These are phyloP conservation scores for Ceyx melanurus DNA, from an alignment of 2,113 vertebrate genomes.

Conservation along the genomic window DNA sequence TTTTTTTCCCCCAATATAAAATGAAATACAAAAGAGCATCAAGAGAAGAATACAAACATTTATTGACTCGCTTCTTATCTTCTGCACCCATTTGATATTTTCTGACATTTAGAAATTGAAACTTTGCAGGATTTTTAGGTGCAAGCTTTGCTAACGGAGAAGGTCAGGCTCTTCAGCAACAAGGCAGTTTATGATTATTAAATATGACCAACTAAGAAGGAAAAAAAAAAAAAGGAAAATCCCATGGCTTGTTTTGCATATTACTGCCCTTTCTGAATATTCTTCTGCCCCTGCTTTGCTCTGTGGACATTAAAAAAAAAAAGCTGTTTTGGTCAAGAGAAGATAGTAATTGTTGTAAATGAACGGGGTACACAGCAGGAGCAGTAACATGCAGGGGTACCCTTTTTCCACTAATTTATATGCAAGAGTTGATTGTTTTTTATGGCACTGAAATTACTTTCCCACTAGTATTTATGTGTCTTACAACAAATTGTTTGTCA, in stretches of 20 bases:
- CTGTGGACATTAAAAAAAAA: neutral
- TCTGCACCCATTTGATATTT: slow-evolving; percentile 67
- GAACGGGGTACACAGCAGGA: neutral
- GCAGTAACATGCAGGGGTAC: neutral
- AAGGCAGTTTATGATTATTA: slow-evolving; percentile 57
- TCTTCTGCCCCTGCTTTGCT: neutral
- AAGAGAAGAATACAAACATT: slow-evolving; percentile 59
- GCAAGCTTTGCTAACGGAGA: slow-evolving; percentile 35
- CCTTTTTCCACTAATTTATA: slow-evolving; percentile 2
- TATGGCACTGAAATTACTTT: slow-evolving; percentile 61
- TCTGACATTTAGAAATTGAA: slow-evolving; percentile 70
- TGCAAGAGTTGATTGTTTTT: slow-evolving; percentile 54
- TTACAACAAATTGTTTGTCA: slow-evolving; percentile 69
- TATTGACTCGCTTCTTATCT: slow-evolving; percentile 62
- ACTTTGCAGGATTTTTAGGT: slow-evolving; percentile 56
- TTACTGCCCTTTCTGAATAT: neutral
- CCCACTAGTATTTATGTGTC: slow-evolving; percentile 63
- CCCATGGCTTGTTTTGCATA: neutral
- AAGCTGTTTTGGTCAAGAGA: neutral
- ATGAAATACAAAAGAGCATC: slow-evolving; percentile 49
- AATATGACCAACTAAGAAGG: neutral
- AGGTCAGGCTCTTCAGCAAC: slow-evolving; percentile 49
- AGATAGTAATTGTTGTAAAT: slow-evolving; percentile 22
- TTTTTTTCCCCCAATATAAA: neutral
- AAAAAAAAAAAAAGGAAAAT: neutral